These are phyloP conservation scores for Macquaria ambigua DNA, from an alignment of 2,113 vertebrate species.

Conservation along the genomic window DNA sequence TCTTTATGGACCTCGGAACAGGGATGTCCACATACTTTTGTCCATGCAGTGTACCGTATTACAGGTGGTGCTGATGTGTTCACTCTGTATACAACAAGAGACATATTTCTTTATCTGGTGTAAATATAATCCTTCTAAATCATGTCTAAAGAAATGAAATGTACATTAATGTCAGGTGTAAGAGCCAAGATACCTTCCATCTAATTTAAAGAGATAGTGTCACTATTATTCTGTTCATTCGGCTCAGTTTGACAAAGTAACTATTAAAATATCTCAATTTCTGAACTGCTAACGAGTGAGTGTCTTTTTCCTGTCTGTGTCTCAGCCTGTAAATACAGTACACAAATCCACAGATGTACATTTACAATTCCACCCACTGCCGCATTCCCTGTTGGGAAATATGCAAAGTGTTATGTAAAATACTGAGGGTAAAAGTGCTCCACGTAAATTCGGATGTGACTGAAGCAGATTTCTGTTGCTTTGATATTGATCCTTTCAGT, in stretches of 20 bases:
- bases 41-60: no score
- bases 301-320: not conserved
- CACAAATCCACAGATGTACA: conserved; percentile 58
- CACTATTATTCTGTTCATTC: not conserved
- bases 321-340: conserved; percentile 21
- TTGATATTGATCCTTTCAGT: conserved; percentile 11
- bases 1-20: not conserved
- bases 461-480: conserved; percentile 13
- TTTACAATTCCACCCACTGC: conserved; percentile 60
- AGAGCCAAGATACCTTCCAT: not conserved
- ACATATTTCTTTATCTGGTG: not conserved
- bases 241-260: not conserved
- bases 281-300: not conserved
- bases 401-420: conserved; percentile 75
- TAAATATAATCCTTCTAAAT: not conserved
- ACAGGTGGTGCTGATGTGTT: not conserved
- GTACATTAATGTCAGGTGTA: not conserved
- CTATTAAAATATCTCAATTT: not conserved
- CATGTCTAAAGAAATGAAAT: not conserved
- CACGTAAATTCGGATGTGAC: conserved; percentile 7
- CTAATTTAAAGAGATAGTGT: no score
- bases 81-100: not conserved
- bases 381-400: conserved; percentile 46
- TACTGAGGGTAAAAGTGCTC: conserved; percentile 12
- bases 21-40: no score